Percentiles rank a stretch among this genome's conserved stretches.
Evolutionary conservation across 2,113 vertebrate species (phyloP).

Genomic region (Lepisosteus osseus): DNA sequence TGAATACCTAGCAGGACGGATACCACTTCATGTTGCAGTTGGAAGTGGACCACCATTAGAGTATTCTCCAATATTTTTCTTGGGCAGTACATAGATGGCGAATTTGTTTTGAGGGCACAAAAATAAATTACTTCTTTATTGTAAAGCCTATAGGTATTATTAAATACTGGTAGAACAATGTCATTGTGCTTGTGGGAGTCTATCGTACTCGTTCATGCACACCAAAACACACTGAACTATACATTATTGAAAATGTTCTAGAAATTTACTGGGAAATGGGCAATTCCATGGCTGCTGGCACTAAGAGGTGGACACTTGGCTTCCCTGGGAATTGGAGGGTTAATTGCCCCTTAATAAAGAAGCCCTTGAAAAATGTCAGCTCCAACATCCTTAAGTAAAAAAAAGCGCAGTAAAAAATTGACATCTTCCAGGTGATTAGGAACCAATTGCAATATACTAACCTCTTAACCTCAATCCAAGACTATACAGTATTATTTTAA

Average conservation of each 20-base stretch:
- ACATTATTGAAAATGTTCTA: background rate
- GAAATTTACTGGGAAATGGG: background rate
- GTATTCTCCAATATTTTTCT: no score
- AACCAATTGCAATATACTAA: constrained; percentile 38
- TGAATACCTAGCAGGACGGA: no score
- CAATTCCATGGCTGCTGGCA: background rate
- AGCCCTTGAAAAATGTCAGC: constrained; percentile 1
- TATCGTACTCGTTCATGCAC: no score
- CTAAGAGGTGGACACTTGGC: background rate
- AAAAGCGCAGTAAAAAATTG: constrained; percentile 20
- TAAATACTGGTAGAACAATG: no score
- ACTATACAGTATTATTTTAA: constrained; percentile 39
- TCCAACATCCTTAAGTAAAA: constrained; percentile 28
- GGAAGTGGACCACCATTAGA: no score
- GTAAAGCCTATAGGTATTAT: no score
- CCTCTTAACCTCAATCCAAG: constrained; percentile 55
- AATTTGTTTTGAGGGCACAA: no score
- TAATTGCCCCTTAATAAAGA: constrained; percentile 8
- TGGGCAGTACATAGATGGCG: no score
- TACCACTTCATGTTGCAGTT: no score
- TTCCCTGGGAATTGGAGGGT: constrained; percentile 13
- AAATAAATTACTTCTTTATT: no score
- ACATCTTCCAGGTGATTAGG: constrained; percentile 27
- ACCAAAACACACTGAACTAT: no score
- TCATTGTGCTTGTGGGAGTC: no score